Base-by-base conservation (phyloP, 1,140 invertebrate species). In the Ridgeia piscesae region DNA sequence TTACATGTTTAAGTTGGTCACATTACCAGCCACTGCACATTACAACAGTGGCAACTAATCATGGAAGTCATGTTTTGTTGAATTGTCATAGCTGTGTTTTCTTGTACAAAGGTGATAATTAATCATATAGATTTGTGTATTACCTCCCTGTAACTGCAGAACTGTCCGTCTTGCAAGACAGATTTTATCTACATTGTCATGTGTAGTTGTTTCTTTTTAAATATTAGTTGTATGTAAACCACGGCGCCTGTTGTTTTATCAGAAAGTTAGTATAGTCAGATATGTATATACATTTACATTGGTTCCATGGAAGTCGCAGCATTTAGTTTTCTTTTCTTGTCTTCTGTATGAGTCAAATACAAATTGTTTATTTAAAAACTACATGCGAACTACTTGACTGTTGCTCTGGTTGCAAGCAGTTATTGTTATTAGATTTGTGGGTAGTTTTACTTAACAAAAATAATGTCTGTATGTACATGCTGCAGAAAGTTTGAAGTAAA, bases 41-140 rank as follows among this genome's bases (percentile, higher is more conserved):
- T 27, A 21, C 58, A 17, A 21, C 58, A 77, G 27, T 77, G 58
- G 11, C 11, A 77, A 77, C 14, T 77, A 77, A 77, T 77, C 58
- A 31, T 77, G 58, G 58, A 0, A 77, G 58, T 77, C 58, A 0
- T 77, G 58, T 77, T 77, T 77, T 77, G 58, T 77, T 77, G 58
- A 77, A 77, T 77, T 77, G 27, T 14, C 2, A 21, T 77, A 77
- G 58, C 58, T 77, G 58, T 77, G 58, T 77, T 77, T 77, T 77
- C 58, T 77, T 77, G 58, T 77, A 77, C 58, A 77, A 77, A 77
- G 58, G 58, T 77, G 58, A 77, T 77, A 77, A 77, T 77, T 77
- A 77, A 9, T 21, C 11, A 77, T 77, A 21, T 77, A 77, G 58
- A 77, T 21, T 77, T 77, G 27, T 31, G 27, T 21, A 77, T 77